Conservation (phyloP, 2,113 vertebrate species). For the Argyrosomus japonicus region DNA sequence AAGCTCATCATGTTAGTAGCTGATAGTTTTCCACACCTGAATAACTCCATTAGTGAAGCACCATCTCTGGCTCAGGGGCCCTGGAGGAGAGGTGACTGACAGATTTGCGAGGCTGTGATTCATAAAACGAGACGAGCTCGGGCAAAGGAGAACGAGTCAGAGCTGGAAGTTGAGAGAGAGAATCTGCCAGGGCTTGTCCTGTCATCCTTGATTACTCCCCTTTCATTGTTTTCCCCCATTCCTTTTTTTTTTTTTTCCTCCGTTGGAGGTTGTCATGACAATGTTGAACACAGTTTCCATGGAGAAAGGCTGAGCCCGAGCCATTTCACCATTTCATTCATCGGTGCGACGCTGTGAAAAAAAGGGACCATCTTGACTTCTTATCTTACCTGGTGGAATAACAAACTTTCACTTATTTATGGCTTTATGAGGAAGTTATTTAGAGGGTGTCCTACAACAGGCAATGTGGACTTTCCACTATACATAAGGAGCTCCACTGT, state of each 20-base stretch:
- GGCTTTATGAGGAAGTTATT: conserved; percentile 1
- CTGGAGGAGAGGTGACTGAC: conserved; percentile 30
- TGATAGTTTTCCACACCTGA: conserved; percentile 48
- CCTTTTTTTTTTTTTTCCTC: conserved; percentile 63
- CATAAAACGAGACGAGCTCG: conserved; percentile 45
- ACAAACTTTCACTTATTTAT: conserved; percentile 15
- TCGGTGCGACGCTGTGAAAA: conserved; percentile 28
- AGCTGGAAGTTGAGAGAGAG: conserved; percentile 26
- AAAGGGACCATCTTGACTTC: conserved; percentile 45
- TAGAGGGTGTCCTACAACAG: neutral
- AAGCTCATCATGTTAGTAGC: conserved; percentile 9
- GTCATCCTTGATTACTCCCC: conserved; percentile 61
- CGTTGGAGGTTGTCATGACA: conserved; percentile 84
- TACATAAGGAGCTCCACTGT: neutral
- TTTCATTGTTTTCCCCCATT: conserved; percentile 66
- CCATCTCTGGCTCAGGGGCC: neutral
- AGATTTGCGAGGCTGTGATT: conserved; percentile 38
- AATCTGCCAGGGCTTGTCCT: conserved; percentile 45
- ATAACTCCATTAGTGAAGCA: conserved; percentile 37
- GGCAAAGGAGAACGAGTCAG: conserved; percentile 17
- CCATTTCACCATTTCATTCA: conserved; percentile 61
- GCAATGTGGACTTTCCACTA: neutral
- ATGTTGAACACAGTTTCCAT: conserved; percentile 85
- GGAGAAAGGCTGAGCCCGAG: conserved; percentile 79
- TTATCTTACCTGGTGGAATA: conserved; percentile 24